phyloP scores from a whole-genome alignment of 1,140 invertebrate genomes.

The Charaxes varanes region DNA sequence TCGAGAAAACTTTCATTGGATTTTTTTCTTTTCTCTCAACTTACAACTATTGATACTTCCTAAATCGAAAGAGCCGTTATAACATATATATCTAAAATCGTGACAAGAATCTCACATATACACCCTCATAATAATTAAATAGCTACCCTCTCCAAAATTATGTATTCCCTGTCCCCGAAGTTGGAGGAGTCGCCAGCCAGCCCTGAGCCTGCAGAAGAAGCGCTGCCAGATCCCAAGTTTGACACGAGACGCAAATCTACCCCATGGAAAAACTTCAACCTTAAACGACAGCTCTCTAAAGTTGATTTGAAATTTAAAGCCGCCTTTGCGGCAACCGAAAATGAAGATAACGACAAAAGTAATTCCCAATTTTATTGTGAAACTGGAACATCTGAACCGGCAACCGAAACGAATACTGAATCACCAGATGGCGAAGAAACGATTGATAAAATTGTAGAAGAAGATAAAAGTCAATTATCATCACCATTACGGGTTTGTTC shows the following conservation, averaged over 20 bases:
- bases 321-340: conserved; percentile 73
- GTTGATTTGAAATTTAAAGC: conserved; percentile 87
- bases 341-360: conserved; percentile 43
- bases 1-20: background rate
- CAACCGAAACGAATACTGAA: conserved; percentile 22
- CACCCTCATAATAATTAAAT: background rate
- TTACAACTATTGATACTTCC: too few relatives aligned
- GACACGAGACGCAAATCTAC: conserved; percentile 74
- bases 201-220: conserved; percentile 48
- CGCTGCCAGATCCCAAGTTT: conserved; percentile 43
- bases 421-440: conserved; percentile 36
- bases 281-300: conserved; percentile 86
- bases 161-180: conserved; percentile 50
- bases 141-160: conserved; percentile 31
- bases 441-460: conserved; percentile 25
- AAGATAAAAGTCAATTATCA: conserved; percentile 30
- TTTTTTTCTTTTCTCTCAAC: background rate
- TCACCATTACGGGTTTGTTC: conserved; percentile 41
- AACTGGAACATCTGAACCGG: conserved; percentile 39
- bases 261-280: conserved; percentile 82
- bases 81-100: too few relatives aligned
- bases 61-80: conserved; percentile 1
- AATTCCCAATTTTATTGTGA: conserved; percentile 71
- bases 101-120: too few relatives aligned
- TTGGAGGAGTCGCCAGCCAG: conserved; percentile 54